Evolutionary conservation across 2,113 vertebrate genomes (phyloP).

Genomic region (Serinus canaria): DNA sequence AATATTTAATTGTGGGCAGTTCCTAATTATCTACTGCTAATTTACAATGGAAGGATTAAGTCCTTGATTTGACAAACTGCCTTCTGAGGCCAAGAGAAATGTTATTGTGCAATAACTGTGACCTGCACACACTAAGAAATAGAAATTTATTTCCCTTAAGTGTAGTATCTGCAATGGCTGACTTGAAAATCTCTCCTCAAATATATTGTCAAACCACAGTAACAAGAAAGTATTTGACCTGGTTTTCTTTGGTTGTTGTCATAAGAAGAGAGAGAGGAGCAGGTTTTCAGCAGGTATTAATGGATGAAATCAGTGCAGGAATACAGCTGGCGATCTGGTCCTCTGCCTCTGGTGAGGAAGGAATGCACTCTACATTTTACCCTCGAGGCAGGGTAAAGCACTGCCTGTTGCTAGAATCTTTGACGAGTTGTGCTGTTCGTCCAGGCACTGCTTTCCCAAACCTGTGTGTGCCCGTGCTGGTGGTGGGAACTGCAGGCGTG

Average conservation of each 20-base stretch:
- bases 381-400: neutral
- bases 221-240: neutral
- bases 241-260: neutral
- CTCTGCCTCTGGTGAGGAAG: neutral
- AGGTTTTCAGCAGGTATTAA: neutral
- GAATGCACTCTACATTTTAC: neutral
- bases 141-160: neutral
- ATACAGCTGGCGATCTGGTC: neutral
- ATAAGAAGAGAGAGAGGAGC: neutral
- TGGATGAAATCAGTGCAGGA: neutral
- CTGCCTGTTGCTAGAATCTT: neutral
- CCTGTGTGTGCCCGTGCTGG: fast-evolving
- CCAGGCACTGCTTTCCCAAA: neutral
- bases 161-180: neutral
- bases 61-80: neutral
- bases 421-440: neutral
- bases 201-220: neutral
- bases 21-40: slow-evolving; percentile 4
- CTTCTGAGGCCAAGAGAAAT: neutral
- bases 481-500: fast-evolving
- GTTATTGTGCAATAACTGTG: neutral
- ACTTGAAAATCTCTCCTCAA: neutral
- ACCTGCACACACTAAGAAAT: neutral
- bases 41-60: slow-evolving; percentile 3
- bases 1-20: slow-evolving; percentile 24